Evolutionary conservation across 2,113 vertebrate genomes (phyloP), one percentile per base, ranked within the genome.

Genomic region (Hyperopisus bebe): DNA sequence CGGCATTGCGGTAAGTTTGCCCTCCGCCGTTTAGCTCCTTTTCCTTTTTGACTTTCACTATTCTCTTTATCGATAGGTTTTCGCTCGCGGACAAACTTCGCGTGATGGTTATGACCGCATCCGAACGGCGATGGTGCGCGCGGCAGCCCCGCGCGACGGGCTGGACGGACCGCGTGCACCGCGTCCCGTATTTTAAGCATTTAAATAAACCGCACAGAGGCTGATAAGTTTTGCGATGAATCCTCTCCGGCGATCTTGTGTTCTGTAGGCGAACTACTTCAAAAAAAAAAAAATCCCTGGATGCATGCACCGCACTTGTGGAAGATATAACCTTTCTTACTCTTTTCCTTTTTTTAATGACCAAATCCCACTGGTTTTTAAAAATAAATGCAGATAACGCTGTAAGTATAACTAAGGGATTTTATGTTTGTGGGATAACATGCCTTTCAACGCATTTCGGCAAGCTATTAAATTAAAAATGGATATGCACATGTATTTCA

Each of bases 1-100:
- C 92, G 89, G 90, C 9, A 92, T 92, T 91, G 90, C 90, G 95
- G 95, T 95, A 94, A 95, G 94, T 95, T 95, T 91, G 51, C 89
- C 88, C 89, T 88, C 90, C 85, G 84, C 88, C 91, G 93, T 92
- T 93, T 92, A 86, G 92, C 35, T 13, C 91, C 89, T 91, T 92
- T 88, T 88, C 87, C 90, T 80, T 39, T 87, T 55, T 15, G 88
- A 90, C 88, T 91, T 89, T 90, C 47, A 90, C 92, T 90, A 90
- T 87, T 91, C 88, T 90, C 84, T 86, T 89, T 90, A 91, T 88
- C 86, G 85, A 80, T 92, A 86, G 48, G n/a, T 85, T 53, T 47
- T 84, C 17, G 70, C 31, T 10, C 48, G 77, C 6, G 15, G 74
- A 42, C 83, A 50, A 77, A 91, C 86, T 90, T 91, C 17, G 62